These are phyloP conservation scores for Muscicapa comitata DNA, from an alignment of 2,797 vertebrate species.

Conservation along the genomic window DNA sequence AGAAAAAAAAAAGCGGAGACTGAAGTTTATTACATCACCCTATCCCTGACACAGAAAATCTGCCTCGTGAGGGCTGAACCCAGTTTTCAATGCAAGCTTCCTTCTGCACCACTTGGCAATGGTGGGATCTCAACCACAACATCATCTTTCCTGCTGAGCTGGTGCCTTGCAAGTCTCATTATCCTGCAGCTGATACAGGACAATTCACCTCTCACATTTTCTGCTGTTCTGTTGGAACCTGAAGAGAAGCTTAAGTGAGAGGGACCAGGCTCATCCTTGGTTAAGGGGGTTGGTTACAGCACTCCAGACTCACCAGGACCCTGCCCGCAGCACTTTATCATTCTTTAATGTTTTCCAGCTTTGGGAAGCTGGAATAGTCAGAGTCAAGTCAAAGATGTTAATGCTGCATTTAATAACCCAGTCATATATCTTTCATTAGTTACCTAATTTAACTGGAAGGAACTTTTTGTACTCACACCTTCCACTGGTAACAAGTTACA, in stretches of 20 bases:
- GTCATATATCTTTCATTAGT: not conserved
- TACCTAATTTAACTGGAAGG: not conserved
- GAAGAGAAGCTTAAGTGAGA: not conserved
- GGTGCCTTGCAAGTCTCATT: not conserved
- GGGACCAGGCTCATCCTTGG: not conserved
- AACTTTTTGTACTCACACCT: not conserved
- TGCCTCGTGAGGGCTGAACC: not conserved
- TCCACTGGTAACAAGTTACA: not conserved
- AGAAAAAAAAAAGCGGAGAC: accelerated
- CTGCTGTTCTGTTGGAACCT: not conserved
- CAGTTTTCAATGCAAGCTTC: not conserved
- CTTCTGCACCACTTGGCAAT: accelerated
- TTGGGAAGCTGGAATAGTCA: not conserved
- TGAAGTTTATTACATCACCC: not conserved
- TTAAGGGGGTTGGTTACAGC: not conserved
- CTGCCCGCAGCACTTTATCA: not conserved
- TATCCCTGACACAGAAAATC: not conserved
- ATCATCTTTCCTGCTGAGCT: not conserved
- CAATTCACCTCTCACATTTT: not conserved
- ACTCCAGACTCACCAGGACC: not conserved
- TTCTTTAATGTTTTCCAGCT: not conserved
- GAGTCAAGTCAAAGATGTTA: not conserved
- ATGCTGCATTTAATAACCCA: not conserved
- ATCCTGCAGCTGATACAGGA: not conserved
- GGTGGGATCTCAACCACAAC: not conserved